Conservation (phyloP, 2,797 vertebrate genomes). For the Amblyraja radiata region DNA sequence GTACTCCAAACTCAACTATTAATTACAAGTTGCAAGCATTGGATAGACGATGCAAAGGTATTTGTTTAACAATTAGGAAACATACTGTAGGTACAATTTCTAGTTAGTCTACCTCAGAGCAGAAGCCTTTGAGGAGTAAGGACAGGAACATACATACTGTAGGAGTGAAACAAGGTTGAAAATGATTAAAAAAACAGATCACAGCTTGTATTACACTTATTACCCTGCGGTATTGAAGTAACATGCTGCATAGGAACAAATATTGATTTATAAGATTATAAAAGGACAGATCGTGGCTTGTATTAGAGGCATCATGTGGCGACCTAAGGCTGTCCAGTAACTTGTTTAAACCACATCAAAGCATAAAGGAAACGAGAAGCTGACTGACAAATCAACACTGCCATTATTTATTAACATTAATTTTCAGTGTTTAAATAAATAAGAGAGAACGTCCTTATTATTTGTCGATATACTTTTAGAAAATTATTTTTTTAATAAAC, state of each 20-base stretch:
- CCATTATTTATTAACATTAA: too few species aligned
- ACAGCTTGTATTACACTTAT: not conserved
- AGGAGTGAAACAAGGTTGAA: not conserved
- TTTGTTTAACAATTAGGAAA: not conserved
- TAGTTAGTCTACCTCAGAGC: not conserved
- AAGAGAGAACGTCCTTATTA: not conserved
- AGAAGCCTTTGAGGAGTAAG: not conserved
- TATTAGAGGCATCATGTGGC: not conserved
- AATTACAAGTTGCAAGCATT: not conserved
- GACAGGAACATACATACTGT: not conserved
- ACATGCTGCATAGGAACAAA: not conserved
- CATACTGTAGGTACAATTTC: not conserved
- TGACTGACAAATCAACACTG: too few species aligned
- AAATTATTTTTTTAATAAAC: not conserved
- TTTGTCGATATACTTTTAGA: not conserved
- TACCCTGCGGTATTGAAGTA: not conserved
- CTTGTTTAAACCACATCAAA: not conserved
- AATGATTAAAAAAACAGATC: not conserved
- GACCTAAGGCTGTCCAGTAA: not conserved
- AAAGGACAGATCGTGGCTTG: not conserved
- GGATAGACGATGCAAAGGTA: not conserved
- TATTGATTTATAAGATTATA: slow-evolving; percentile 17
- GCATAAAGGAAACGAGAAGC: too few species aligned
- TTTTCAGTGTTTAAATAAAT: too few species aligned
- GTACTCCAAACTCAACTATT: not conserved